Percentiles rank a stretch among this genome's conserved stretches.
phyloP scores from a whole-genome alignment of 2,888 invertebrate species.

The Polymixis lichenea region DNA sequence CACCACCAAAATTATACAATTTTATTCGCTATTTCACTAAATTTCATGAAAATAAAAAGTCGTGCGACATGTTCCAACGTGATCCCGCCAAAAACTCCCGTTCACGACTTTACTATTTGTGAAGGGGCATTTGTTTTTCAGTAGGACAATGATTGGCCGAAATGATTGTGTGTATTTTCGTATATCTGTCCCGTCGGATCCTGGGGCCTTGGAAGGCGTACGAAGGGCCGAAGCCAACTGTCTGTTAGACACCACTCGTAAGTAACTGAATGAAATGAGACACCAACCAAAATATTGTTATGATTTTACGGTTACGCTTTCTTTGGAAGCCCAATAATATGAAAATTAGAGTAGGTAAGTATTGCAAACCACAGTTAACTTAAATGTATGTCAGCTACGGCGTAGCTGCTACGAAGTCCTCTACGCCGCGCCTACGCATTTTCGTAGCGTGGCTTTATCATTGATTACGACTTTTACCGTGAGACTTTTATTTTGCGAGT shows the following conservation, averaged over 20 bases:
- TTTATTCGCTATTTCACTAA: too few relatives aligned
- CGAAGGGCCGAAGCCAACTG: background rate
- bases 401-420: slow-evolving; percentile 13
- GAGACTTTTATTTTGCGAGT: background rate
- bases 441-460: slow-evolving; percentile 2
- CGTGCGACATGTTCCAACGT: too few relatives aligned
- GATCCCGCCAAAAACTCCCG: too few relatives aligned
- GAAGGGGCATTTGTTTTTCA: background rate
- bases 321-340: background rate
- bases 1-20: too few relatives aligned
- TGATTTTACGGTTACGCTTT: background rate
- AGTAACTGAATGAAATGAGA: background rate
- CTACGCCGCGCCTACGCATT: background rate
- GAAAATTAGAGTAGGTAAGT: background rate
- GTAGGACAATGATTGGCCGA: too few relatives aligned
- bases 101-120: too few relatives aligned
- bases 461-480: slow-evolving; percentile 1
- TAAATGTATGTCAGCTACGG: slow-evolving; percentile 1
- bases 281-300: background rate
- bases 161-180: background rate
- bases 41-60: too few relatives aligned
- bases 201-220: background rate
- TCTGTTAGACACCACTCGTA: background rate
- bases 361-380: background rate
- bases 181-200: background rate